Evolutionary conservation across 2,888 invertebrate species (phyloP).

Genomic region (Camptogramma bilineatum): DNA sequence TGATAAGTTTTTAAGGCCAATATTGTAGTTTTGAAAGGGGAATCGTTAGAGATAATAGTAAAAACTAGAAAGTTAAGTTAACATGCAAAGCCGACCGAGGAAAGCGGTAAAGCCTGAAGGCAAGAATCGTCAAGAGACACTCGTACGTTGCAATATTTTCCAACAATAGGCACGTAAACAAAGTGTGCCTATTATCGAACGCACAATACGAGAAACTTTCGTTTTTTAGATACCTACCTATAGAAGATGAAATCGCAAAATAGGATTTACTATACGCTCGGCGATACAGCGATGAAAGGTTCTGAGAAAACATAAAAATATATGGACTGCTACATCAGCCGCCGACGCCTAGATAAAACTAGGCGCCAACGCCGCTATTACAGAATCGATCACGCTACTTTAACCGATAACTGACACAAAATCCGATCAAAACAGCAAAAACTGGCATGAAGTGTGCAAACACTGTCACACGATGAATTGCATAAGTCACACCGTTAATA

Average conservation of each 20-base stretch:
- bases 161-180: slow-evolving; percentile 60
- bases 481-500: slow-evolving; percentile 67
- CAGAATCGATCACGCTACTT: slow-evolving; percentile 46
- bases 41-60: slow-evolving; percentile 1
- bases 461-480: slow-evolving; percentile 63
- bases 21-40: neutral
- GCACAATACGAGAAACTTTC: slow-evolving; percentile 56
- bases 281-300: slow-evolving; percentile 35
- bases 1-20: neutral
- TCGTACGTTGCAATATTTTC: slow-evolving; percentile 57
- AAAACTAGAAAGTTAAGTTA: slow-evolving; percentile 23
- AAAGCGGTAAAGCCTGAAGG: slow-evolving; percentile 23
- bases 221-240: slow-evolving; percentile 33
- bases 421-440: slow-evolving; percentile 59
- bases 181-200: slow-evolving; percentile 56
- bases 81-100: slow-evolving; percentile 13
- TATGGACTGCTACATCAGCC: slow-evolving; percentile 32
- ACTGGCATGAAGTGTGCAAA: slow-evolving; percentile 52
- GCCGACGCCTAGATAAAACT: neutral
- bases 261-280: slow-evolving; percentile 53
- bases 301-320: slow-evolving; percentile 50
- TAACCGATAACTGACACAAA: slow-evolving; percentile 56
- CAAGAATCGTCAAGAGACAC: slow-evolving; percentile 47
- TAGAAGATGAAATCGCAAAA: slow-evolving; percentile 56
- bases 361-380: slow-evolving; percentile 45